A percentile compares a stretch with the other conserved stretches of the same genome.
These are phyloP conservation scores for Trinectes maculatus DNA, from an alignment of 2,113 vertebrate species.

Conservation along the genomic window DNA sequence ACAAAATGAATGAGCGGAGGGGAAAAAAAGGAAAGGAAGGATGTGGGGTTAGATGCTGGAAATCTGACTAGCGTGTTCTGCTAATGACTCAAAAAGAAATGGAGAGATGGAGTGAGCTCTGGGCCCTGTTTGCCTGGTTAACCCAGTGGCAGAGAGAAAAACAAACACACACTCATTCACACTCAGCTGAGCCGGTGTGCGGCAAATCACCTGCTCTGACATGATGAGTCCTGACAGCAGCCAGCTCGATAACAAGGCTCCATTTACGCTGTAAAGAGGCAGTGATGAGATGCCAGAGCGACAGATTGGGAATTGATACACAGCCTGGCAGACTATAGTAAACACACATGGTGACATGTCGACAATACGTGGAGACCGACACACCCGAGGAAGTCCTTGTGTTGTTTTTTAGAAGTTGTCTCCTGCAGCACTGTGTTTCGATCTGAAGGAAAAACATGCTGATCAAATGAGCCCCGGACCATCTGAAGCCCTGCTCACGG, in stretches of 20 bases:
- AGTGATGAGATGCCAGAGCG: conserved; percentile 26
- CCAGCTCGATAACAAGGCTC: conserved; percentile 29
- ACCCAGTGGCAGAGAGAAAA: conserved; percentile 16
- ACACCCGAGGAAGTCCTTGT: background rate
- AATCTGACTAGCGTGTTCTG: background rate
- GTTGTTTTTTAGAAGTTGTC: conserved; percentile 14
- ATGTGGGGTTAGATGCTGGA: background rate
- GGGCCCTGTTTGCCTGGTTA: conserved; percentile 15
- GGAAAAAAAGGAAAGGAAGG: conserved; percentile 12
- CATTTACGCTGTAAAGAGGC: conserved; percentile 45
- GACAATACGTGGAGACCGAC: conserved; percentile 6
- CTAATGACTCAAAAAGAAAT: background rate
- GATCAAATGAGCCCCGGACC: conserved; percentile 28
- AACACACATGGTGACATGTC: conserved; percentile 19
- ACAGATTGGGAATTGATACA: conserved; percentile 47
- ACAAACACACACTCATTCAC: conserved; percentile 19
- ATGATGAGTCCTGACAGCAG: conserved; percentile 57
- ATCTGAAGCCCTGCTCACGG: conserved; percentile 19
- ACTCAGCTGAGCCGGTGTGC: conserved; percentile 23
- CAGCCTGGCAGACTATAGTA: conserved; percentile 5
- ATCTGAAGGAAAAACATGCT: conserved; percentile 50
- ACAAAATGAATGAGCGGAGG: conserved; percentile 16
- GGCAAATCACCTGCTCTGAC: conserved; percentile 50
- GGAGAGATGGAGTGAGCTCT: conserved; percentile 14
- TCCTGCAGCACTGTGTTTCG: conserved; percentile 7